phyloP scores from a whole-genome alignment of 1,140 invertebrate species.

The Cydia fagiglandana region DNA sequence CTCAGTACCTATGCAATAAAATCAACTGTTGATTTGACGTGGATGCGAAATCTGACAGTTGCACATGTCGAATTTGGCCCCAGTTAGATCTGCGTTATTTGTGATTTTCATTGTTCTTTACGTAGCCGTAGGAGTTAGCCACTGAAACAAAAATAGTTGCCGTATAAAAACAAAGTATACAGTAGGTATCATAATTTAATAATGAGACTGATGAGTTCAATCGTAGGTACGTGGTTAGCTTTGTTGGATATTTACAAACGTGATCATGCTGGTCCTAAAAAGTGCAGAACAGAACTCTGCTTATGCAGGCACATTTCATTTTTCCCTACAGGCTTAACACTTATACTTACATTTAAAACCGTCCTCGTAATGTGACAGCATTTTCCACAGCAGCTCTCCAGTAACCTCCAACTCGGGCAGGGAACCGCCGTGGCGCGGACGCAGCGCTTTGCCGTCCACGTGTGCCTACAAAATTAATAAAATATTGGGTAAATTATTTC shows the following conservation, averaged over 20 bases:
- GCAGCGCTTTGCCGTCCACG: slow-evolving; percentile 87
- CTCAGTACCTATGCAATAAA: too few relatives aligned
- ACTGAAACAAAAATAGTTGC: slow-evolving; percentile 57
- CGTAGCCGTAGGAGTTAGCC: slow-evolving; percentile 65
- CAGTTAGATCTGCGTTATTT: background rate
- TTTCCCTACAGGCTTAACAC: slow-evolving; percentile 3
- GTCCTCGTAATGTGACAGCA: slow-evolving; percentile 72
- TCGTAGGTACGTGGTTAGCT: too few relatives aligned
- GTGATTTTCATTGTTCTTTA: slow-evolving; percentile 49
- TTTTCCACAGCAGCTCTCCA: slow-evolving; percentile 68
- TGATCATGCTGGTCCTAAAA: too few relatives aligned
- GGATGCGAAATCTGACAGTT: too few relatives aligned
- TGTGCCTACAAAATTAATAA: slow-evolving; percentile 56
- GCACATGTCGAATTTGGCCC: too few relatives aligned
- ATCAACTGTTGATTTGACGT: too few relatives aligned
- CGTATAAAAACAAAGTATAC: too few relatives aligned
- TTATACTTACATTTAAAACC: slow-evolving; percentile 62
- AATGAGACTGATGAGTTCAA: too few relatives aligned
- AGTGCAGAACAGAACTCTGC: too few relatives aligned
- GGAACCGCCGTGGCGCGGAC: slow-evolving; percentile 87
- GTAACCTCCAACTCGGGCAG: slow-evolving; percentile 81
- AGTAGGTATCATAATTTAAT: too few relatives aligned
- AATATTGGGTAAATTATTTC: background rate
- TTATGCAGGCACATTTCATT: background rate
- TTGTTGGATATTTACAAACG: too few relatives aligned